A percentile compares a stretch with the other conserved stretches of the same genome.
Evolutionary conservation across 2,888 invertebrate genomes (phyloP).

Genomic region (Nomada hirtipes): DNA sequence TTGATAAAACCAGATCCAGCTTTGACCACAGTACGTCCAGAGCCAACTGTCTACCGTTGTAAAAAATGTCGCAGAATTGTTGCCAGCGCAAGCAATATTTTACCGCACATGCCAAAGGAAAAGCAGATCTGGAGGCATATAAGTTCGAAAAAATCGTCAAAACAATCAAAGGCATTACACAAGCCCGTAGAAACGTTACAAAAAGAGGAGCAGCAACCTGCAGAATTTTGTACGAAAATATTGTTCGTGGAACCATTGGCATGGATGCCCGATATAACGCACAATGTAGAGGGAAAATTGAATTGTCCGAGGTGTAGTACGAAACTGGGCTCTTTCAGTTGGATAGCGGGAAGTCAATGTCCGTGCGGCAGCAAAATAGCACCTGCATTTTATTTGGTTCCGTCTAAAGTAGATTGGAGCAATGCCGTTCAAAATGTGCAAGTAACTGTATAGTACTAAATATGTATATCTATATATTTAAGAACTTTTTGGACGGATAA

Average conservation of each 20-base stretch:
- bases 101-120: conserved; percentile 88
- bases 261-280: conserved; percentile 93
- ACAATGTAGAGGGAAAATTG: conserved; percentile 92
- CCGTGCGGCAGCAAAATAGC: conserved; percentile 96
- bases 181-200: conserved; percentile 61
- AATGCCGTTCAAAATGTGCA: conserved; percentile 95
- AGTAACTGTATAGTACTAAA: conserved; percentile 87
- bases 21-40: conserved; percentile 90
- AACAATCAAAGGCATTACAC: conserved; percentile 61
- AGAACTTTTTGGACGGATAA: conserved; percentile 46
- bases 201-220: conserved; percentile 63
- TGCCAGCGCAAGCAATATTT: conserved; percentile 92
- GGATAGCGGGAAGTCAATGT: conserved; percentile 94
- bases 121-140: conserved; percentile 85
- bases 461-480: conserved; percentile 27
- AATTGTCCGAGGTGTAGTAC: conserved; percentile 93
- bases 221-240: conserved; percentile 88
- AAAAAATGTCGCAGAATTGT: conserved; percentile 92
- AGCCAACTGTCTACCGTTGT: conserved; percentile 94
- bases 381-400: conserved; percentile 96
- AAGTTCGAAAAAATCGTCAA: conserved; percentile 77
- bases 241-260: conserved; percentile 95
- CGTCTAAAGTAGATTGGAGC: conserved; percentile 95
- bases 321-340: conserved; percentile 95
- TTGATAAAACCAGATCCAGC: conserved; percentile 93